Conservation (phyloP, 2,797 vertebrate species). For the Coregonus sp. region DNA sequence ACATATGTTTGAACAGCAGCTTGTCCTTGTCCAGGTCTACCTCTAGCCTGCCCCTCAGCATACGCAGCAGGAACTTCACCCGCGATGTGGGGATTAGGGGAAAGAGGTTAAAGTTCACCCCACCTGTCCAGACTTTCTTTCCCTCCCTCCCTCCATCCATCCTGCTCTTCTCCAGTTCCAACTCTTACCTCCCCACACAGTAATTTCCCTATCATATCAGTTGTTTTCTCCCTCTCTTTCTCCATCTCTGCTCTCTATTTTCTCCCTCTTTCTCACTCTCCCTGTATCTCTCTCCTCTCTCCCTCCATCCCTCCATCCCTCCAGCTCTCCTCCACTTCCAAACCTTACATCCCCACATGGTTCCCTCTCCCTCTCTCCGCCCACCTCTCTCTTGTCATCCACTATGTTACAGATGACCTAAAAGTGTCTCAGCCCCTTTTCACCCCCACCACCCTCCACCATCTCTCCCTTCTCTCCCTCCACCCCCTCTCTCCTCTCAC, state of each 20-base stretch:
- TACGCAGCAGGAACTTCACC: conserved; percentile 93
- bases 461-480: conserved; percentile 54
- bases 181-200: background rate
- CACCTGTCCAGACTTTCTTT: conserved; percentile 12
- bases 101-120: background rate
- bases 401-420: background rate
- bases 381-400: conserved; percentile 21
- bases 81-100: conserved; percentile 88
- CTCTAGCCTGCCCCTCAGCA: conserved; percentile 92
- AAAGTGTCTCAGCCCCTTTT: background rate
- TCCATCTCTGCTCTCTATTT: no score
- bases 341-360: no score
- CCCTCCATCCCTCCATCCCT: no score
- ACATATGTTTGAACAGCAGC: conserved; percentile 98
- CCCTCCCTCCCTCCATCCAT: conserved; percentile 27
- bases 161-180: conserved; percentile 36
- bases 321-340: no score
- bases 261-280: no score
- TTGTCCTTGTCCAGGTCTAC: conserved; percentile 99
- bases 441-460: background rate
- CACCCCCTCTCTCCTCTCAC: conserved; percentile 69
- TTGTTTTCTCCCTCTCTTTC: no score
- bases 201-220: background rate
- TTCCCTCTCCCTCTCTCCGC: conserved; percentile 26
- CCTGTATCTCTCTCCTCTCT: no score